Base-by-base conservation (phyloP, 1,140 invertebrate species). In the Cotesia glomerata region DNA sequence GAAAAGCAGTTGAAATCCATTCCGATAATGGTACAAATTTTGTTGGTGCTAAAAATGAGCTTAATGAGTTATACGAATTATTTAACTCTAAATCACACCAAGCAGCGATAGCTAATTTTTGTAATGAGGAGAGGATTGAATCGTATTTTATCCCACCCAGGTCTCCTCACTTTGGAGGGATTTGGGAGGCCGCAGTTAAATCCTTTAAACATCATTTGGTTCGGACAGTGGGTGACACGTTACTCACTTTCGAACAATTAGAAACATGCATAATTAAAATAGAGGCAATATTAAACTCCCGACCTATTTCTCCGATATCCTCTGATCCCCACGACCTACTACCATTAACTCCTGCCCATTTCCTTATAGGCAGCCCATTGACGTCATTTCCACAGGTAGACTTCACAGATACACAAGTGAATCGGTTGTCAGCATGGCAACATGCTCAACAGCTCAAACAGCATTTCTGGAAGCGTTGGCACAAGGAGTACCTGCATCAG, bases 21-120 rank as follows among this genome's bases (percentile, higher is more conserved):
- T 79, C 71, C 26, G 85, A 87, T 71, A 80, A 80, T 69, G 84
- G 78, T n/a, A 86, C 78, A 4, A 85, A 83, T 74, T 85, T 87
- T 75, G 76, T 81, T 8, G 82, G 81, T 39, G 79, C 79, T 3
- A 64, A 76, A 7, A 75, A 73, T 58, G 71, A 83, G 34, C 59
- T 82, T 11, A 71, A 62, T 18, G 74, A 80, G 35, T 7, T 76
- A 4, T 51, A 35, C n/a, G 8, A 59, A 58, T 39, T 59, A 36
- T 9, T 69, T 14, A 45, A 58, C 0, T 36, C 36, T 7, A 34
- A 69, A 9, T 14, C 13, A 34, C 68, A 69, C 51, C 26, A 36
- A 49, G 1, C 1, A 49, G 3, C 8, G 3, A 49, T 49, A 49
- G 8, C 1, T 1, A 0, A 49, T n/a, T 49, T 9, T 49, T 49